phyloP scores from a whole-genome alignment of 2,797 vertebrate genomes.

The Sebastes cheni region DNA sequence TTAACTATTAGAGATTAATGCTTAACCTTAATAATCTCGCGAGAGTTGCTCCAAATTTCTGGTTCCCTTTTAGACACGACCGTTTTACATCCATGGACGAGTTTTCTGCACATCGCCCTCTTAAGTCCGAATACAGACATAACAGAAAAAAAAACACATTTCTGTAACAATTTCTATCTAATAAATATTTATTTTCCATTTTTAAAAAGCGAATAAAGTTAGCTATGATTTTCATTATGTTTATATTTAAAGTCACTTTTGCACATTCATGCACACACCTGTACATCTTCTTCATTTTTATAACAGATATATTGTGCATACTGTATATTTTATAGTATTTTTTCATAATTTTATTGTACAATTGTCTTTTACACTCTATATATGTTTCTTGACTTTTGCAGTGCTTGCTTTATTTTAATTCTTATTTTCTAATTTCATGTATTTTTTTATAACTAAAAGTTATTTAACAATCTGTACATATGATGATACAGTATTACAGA shows the following conservation, averaged over 20 bases:
- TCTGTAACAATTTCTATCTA: not conserved
- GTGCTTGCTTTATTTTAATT: not conserved
- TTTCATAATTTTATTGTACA: not conserved
- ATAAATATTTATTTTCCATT: not conserved
- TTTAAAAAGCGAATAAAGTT: not conserved
- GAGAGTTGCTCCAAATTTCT: too few relatives aligned
- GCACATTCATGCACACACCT: not conserved
- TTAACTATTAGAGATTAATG: too few relatives aligned
- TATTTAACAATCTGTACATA: not conserved
- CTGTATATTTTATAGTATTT: not conserved
- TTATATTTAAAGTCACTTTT: not conserved
- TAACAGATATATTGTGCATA: not conserved
- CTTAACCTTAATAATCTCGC: too few relatives aligned
- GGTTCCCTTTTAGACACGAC: too few relatives aligned
- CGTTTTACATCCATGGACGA: too few relatives aligned
- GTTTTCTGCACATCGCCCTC: constrained; percentile 38
- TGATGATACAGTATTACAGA: not conserved
- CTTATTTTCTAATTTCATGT: not conserved
- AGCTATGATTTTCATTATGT: not conserved
- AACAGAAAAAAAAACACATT: not conserved
- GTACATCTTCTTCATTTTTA: not conserved
- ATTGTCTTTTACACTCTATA: not conserved
- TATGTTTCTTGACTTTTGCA: not conserved
- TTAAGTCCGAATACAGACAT: not conserved
- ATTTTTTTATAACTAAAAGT: not conserved